Conservation (phyloP, 2,113 vertebrate species). For the Epinephelus cyanopodus region DNA sequence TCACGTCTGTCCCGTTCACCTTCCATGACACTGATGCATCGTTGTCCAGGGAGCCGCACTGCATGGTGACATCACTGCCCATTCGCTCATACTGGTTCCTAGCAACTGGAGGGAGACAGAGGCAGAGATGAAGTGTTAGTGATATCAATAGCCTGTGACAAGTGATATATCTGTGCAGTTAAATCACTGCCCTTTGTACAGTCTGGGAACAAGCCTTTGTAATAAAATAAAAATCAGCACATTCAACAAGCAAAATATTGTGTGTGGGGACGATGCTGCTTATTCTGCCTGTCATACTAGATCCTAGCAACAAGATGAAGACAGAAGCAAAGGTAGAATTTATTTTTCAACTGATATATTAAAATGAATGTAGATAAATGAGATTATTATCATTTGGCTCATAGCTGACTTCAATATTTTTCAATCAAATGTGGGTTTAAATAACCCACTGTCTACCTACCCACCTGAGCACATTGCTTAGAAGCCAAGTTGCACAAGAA, state of each 20-base stretch:
- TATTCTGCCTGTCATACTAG: too few relatives aligned
- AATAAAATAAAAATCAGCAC: not conserved
- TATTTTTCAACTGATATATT: not conserved
- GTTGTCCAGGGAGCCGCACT: slow-evolving; percentile 91
- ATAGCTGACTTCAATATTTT: not conserved
- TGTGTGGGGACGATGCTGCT: not conserved
- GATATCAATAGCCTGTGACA: not conserved
- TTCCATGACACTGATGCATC: slow-evolving; percentile 92
- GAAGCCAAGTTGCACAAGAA: too few relatives aligned
- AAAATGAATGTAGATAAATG: not conserved
- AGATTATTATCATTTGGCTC: not conserved
- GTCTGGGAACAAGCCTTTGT: not conserved
- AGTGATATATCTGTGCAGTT: not conserved
- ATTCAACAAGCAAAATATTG: not conserved
- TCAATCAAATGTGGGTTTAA: not conserved
- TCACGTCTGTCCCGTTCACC: slow-evolving; percentile 93
- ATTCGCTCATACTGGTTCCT: slow-evolving; percentile 90
- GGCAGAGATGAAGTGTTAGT: slow-evolving; percentile 1
- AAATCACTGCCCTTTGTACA: not conserved
- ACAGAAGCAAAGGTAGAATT: not conserved
- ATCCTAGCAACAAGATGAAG: not conserved
- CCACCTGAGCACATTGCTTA: too few relatives aligned
- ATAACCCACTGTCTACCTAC: too few relatives aligned
- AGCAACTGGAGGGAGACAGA: slow-evolving; percentile 81
- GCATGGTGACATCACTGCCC: slow-evolving; percentile 92